Conservation (phyloP, 2,888 invertebrate genomes). For the Homarus gammarus region DNA sequence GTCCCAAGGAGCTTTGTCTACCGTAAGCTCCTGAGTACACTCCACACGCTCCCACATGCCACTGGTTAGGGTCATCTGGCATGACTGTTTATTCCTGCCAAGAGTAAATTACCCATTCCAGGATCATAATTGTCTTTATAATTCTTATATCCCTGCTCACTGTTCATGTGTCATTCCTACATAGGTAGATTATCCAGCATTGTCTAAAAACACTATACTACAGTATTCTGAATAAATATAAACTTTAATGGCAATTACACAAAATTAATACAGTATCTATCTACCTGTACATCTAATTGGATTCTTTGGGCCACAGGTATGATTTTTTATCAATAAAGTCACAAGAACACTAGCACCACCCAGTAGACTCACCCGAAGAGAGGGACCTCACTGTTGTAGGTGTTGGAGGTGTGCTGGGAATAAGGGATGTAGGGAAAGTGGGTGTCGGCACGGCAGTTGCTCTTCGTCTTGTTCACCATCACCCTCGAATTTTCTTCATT, state of each 20-base stretch:
- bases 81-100: slow-evolving; percentile 33
- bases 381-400: not conserved
- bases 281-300: no score
- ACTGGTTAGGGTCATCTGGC: not conserved
- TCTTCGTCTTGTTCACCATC: slow-evolving; percentile 36
- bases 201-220: no score
- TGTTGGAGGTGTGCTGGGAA: not conserved
- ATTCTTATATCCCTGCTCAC: no score
- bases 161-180: no score
- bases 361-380: not conserved
- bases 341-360: no score
- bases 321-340: no score
- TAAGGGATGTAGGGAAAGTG: slow-evolving; percentile 30
- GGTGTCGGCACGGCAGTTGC: slow-evolving; percentile 13
- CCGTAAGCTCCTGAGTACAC: slow-evolving; percentile 28
- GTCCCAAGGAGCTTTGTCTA: not conserved
- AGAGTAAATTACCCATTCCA: not conserved
- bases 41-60: slow-evolving; percentile 48
- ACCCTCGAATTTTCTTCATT: not conserved
- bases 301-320: no score
- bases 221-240: no score
- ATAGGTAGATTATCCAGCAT: no score
- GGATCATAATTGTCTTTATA: no score
- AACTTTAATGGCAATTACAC: no score
- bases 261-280: no score